phyloP scores from a whole-genome alignment of 1,140 invertebrate genomes.

The Psix sp. region DNA sequence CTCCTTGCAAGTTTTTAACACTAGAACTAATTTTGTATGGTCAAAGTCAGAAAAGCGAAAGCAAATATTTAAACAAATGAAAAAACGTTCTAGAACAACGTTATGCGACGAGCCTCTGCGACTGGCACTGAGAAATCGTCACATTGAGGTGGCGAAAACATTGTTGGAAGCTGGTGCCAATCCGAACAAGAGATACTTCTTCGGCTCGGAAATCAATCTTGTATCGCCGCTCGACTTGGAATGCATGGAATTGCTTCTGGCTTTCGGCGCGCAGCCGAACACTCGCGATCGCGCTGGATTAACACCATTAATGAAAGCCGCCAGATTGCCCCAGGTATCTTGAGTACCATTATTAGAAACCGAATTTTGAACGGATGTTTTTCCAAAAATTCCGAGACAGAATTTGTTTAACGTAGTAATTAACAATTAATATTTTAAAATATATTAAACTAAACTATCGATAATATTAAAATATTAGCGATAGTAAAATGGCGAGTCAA shows the following conservation, averaged over 20 bases:
- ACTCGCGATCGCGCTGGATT: constrained; percentile 89
- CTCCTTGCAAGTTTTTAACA: too few relatives aligned
- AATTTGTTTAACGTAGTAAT: too few relatives aligned
- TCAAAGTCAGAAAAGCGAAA: too few relatives aligned
- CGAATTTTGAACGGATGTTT: too few relatives aligned
- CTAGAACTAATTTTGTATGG: too few relatives aligned
- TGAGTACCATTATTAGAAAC: too few relatives aligned
- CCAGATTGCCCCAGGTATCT: constrained; percentile 83
- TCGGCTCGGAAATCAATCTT: constrained; percentile 92
- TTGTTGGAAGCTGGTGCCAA: constrained; percentile 85
- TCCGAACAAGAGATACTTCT: constrained; percentile 90
- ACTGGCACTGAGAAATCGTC: constrained; percentile 90
- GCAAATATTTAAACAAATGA: constrained; percentile 3
- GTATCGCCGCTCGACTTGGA: constrained; percentile 86
- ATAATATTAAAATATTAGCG: too few relatives aligned
- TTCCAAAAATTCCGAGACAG: too few relatives aligned
- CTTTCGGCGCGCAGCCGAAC: constrained; percentile 91
- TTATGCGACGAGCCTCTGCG: constrained; percentile 88
- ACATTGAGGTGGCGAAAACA: constrained; percentile 84
- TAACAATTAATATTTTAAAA: too few relatives aligned
- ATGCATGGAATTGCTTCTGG: constrained; percentile 88
- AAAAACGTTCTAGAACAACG: constrained; percentile 77
- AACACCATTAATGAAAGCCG: constrained; percentile 92
- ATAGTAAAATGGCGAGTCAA: too few relatives aligned
- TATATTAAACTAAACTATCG: too few relatives aligned